Conservation (phyloP, 2,888 invertebrate genomes). For the Nasonovia ribisnigri region DNA sequence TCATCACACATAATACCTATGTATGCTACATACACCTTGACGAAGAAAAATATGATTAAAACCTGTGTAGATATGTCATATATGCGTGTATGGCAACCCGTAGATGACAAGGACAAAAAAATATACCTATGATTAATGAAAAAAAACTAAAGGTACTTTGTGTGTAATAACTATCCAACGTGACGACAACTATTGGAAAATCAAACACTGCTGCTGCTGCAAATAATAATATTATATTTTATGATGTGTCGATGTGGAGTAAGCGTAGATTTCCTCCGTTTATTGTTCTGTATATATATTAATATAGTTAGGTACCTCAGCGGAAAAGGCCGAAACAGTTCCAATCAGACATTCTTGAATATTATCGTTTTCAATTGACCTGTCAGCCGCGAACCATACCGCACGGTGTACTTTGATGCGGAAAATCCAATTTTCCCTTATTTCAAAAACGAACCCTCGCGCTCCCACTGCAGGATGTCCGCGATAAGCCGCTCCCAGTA, state of each 20-base stretch:
- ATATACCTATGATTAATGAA: background rate
- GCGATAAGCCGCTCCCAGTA: conserved; percentile 27
- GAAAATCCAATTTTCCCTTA: background rate
- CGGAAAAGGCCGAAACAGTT: background rate
- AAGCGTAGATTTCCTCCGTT: background rate
- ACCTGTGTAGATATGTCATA: background rate
- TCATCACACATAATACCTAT: background rate
- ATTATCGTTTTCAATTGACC: conserved; percentile 34
- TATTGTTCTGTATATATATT: background rate
- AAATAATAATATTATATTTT: background rate
- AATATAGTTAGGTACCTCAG: no score
- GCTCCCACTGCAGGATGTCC: background rate
- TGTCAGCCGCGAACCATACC: background rate
- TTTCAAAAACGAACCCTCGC: background rate
- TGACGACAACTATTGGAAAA: background rate
- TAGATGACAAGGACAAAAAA: background rate
- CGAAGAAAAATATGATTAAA: background rate
- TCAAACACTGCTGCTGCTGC: background rate
- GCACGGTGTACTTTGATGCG: background rate
- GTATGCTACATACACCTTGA: no score
- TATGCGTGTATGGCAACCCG: background rate
- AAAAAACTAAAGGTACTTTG: no score
- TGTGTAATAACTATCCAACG: background rate
- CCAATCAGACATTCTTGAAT: background rate
- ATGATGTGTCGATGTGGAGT: background rate